Evolutionary conservation across 1,140 invertebrate genomes (phyloP).

Genomic region (Philopotamus ludificatus): DNA sequence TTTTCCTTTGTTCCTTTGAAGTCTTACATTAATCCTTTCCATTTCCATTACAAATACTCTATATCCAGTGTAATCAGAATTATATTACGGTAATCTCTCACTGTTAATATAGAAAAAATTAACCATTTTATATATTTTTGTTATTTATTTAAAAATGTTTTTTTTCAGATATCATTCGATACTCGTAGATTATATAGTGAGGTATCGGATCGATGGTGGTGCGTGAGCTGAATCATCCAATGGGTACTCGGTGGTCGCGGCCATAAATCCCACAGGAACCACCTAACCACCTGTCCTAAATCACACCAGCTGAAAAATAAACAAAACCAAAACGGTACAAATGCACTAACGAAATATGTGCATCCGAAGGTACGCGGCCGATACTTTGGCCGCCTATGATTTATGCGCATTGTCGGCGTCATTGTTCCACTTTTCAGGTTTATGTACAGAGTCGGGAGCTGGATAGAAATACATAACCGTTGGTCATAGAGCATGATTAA

Average conservation of each 20-base stretch:
- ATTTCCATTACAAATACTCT: background rate
- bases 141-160: too few relatives aligned
- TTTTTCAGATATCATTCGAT: too few relatives aligned
- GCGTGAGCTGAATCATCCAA: constrained; percentile 19
- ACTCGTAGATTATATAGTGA: too few relatives aligned
- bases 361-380: too few relatives aligned
- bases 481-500: too few relatives aligned
- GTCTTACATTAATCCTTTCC: background rate
- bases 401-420: background rate
- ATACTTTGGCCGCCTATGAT: background rate
- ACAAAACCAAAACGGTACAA: constrained; percentile 13
- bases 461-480: too few relatives aligned
- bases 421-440: background rate
- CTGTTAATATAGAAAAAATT: too few relatives aligned
- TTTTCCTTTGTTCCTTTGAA: background rate
- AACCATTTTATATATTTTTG: too few relatives aligned
- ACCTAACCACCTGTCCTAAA: constrained; percentile 9
- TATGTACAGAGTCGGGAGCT: too few relatives aligned
- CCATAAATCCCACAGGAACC: constrained; percentile 15
- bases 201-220: background rate
- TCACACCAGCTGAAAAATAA: constrained; percentile 16
- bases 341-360: constrained; percentile 1
- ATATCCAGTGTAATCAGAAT: too few relatives aligned
- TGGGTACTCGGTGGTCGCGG: background rate
- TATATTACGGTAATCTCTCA: too few relatives aligned